Percentiles rank a stretch among this genome's conserved stretches.
These are phyloP conservation scores for Sturnus vulgaris DNA, from an alignment of 2,113 vertebrate species.

Conservation along the genomic window DNA sequence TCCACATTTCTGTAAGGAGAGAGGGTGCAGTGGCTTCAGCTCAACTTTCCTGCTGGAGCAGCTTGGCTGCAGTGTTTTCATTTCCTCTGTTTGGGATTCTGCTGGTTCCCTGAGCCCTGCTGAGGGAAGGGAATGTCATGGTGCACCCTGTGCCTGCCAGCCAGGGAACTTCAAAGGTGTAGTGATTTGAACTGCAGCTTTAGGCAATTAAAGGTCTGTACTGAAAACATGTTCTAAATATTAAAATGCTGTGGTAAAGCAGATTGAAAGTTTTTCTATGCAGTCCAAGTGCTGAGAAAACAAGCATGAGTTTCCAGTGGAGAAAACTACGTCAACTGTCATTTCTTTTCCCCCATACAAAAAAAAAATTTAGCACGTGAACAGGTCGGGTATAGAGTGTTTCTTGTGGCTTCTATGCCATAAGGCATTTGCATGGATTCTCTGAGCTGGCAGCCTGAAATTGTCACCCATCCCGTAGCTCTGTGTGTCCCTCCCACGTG, in stretches of 20 bases:
- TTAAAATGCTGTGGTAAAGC: neutral
- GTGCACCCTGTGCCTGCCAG: accelerated
- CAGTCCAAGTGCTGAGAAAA: neutral
- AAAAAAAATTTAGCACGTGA: neutral
- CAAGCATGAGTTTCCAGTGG: neutral
- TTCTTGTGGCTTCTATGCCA: neutral
- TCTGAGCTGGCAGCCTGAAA: neutral
- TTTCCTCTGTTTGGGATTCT: neutral
- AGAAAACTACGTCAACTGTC: neutral
- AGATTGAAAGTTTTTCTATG: neutral
- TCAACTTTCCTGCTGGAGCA: neutral
- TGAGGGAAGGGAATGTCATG: neutral
- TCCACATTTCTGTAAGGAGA: neutral
- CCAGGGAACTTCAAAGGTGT: neutral
- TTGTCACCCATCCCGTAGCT: neutral
- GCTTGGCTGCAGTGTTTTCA: neutral
- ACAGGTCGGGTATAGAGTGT: neutral
- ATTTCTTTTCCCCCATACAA: accelerated
- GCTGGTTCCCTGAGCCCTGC: neutral
- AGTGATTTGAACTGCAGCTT: neutral
- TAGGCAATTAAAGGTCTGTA: neutral
- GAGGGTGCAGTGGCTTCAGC: neutral
- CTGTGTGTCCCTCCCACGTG: neutral
- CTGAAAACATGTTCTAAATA: neutral
- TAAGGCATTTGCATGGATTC: neutral